Base-by-base conservation (phyloP, 2,888 invertebrate genomes). In the Cheilosia pagana region DNA sequence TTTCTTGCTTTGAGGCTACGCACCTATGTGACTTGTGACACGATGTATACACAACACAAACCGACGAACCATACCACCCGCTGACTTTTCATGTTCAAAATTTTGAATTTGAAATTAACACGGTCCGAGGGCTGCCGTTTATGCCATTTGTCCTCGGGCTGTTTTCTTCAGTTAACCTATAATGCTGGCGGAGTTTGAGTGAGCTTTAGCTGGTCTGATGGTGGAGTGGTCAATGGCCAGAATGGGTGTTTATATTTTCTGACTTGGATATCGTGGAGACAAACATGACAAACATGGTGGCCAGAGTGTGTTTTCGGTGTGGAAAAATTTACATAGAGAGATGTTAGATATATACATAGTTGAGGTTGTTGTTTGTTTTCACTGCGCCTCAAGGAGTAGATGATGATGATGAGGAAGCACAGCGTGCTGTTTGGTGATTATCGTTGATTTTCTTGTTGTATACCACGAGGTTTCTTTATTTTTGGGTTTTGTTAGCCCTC, bases 81-180 rank as follows among this genome's bases (percentile, higher is more conserved):
- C 63, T 53, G 57, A 70, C 68, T 70, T 78, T 70, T 72, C 43
- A 35, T 79, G 79, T 79, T 79, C 14, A 50, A 50, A 50, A 67
- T 72, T 74, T 78, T 81, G 67, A 74, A 81, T 81, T 68, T 74
- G 55, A 74, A 68, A 68, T 81, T 74, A 62, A 81, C 67, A 63
- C 74, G 45, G 35, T n/a, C 28, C 31, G 23, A n/a, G 19, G 23
- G 57, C 72, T 72, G 78, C 71, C 72, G 72, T 79, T 79, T 67
- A 79, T 72, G 71, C 71, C 72, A 65, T 72, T 79, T 79, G 59
- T 57, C 72, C 53, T 48, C 43, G 21, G 67, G 74, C 48, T 43
- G 31, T 25, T 63, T 41, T 31, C 19, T 55, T 25, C 21, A 1
- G 35, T 12, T n/a, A n/a, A 28, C 2, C 7, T 8, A 8, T 28